Evolutionary conservation across 2,888 invertebrate genomes (phyloP).

Genomic region (Brenthis ino): DNA sequence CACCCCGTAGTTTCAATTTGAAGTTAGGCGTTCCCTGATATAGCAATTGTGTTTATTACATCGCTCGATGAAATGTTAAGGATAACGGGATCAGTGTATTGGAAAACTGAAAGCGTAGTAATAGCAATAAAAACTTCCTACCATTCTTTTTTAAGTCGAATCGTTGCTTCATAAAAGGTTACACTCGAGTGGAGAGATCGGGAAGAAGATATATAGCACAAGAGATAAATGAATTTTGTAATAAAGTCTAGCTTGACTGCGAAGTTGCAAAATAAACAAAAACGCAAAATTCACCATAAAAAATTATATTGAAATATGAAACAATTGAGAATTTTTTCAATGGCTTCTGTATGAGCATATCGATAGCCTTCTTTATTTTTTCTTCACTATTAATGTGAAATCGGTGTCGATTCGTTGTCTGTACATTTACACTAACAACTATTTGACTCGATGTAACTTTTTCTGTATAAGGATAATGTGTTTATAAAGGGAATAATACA

Average conservation of each 20-base stretch:
- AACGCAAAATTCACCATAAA: too few species aligned
- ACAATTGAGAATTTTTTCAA: too few species aligned
- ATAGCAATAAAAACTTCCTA: conserved; percentile 29
- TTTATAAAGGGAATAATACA: too few species aligned
- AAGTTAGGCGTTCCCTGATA: conserved; percentile 20
- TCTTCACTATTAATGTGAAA: too few species aligned
- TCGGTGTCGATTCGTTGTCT: too few species aligned
- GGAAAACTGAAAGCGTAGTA: conserved; percentile 37
- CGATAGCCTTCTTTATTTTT: too few species aligned
- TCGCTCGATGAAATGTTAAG: conserved; percentile 32
- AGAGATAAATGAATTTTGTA: conserved; percentile 20
- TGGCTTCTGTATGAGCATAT: too few species aligned
- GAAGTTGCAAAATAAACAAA: too few species aligned
- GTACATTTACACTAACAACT: too few species aligned
- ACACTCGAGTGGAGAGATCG: conserved; percentile 11
- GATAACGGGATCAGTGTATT: conserved; percentile 35
- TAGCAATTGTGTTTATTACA: conserved; percentile 31
- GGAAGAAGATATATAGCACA: conserved; percentile 9
- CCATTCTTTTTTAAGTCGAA: conserved; percentile 31
- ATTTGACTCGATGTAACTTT: too few species aligned
- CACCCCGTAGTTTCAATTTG: conserved; percentile 18
- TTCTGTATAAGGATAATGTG: too few species aligned
- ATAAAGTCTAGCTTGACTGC: background rate
- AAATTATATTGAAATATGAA: too few species aligned
- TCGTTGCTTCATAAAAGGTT: conserved; percentile 26